Base-by-base conservation (phyloP, 2,113 vertebrate species). In the Gymnorhina tibicen region DNA sequence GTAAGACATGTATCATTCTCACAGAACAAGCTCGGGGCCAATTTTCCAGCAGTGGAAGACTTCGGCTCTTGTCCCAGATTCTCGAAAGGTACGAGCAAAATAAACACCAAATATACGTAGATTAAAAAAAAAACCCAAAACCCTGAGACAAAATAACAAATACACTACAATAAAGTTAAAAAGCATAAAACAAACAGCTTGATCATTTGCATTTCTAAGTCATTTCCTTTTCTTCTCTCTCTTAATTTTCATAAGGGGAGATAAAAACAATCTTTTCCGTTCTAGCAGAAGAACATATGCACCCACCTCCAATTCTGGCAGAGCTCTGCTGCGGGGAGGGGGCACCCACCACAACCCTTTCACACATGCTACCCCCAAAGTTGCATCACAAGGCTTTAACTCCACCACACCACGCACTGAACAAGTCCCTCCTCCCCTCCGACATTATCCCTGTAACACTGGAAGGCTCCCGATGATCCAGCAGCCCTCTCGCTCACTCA, bases 41-140 rank as follows among this genome's bases (percentile, higher is more conserved):
- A 15, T 18, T 32, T 42, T 17, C 60, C 7, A 35, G 30, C n/a
- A 62, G 39, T 3, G 0, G 6, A 55, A 75, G 13, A 47, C 39
- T 15, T 33, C 2, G 0, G 44, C 24, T 79, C 76, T 42, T 7
- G 11, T 16, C 49, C 33, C 75, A 70, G 12, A 67, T 52, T 80
- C 59, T 90, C 60, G 50, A 19, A 33, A 73, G 35, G 55, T 11
- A 42, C 0, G 5, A 95, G 27, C 27, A 53, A 80, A 88, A 86
- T 7, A 41, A 37, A 52, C 37, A 11, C 23, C 35, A 58, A 69
- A 30, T 5, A 11, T 3, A 27, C 0, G 10, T 1, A 44, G 3
- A 13, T 46, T 22, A 0, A 17, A 68, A 70, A 58, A 20, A 28
- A 50, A 20, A 7, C 39, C 8, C 39, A 39, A 24, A 20, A 13